Conservation (phyloP, 2,113 vertebrate species). For the Brachyistius frenatus region DNA sequence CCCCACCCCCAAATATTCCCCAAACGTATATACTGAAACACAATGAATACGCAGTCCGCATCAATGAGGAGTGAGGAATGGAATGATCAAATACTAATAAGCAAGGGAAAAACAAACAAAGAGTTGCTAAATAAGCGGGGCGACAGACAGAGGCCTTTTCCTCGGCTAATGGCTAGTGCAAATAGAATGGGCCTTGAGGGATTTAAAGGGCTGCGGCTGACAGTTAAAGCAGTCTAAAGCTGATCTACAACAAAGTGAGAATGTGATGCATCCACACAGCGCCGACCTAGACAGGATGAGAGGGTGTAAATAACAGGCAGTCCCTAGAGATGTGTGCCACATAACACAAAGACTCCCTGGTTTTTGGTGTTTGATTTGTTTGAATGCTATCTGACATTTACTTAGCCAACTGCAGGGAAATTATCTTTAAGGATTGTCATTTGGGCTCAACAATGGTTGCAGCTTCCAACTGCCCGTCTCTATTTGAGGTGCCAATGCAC, state of each 20-base stretch:
- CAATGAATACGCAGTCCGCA: conserved; percentile 20
- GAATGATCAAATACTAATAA: conserved; percentile 64
- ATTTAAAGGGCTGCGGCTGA: conserved; percentile 73
- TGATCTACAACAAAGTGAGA: conserved; percentile 78
- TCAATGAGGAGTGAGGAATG: conserved; percentile 55
- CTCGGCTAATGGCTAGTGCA: conserved; percentile 74
- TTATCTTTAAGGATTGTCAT: conserved; percentile 54
- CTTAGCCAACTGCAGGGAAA: conserved; percentile 64
- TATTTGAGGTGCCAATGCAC: conserved; percentile 18
- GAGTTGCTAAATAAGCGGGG: conserved; percentile 67
- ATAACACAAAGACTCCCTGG: conserved; percentile 66
- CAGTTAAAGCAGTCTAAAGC: conserved; percentile 73
- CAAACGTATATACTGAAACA: conserved; percentile 38
- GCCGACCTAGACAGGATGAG: conserved; percentile 63
- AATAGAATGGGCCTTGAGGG: conserved; percentile 71
- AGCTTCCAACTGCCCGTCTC: conserved; percentile 19
- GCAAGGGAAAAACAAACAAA: conserved; percentile 71
- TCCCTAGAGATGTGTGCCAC: conserved; percentile 72
- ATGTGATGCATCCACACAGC: conserved; percentile 68
- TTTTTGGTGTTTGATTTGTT: conserved; percentile 66
- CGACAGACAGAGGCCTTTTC: conserved; percentile 67
- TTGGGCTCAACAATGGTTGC: conserved; percentile 31
- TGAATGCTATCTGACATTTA: conserved; percentile 72
- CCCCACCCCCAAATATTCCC: conserved; percentile 30
- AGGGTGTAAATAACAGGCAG: conserved; percentile 75